Evolutionary conservation across 2,797 vertebrate species (phyloP).

Genomic region (Phyllotis vaccarum): DNA sequence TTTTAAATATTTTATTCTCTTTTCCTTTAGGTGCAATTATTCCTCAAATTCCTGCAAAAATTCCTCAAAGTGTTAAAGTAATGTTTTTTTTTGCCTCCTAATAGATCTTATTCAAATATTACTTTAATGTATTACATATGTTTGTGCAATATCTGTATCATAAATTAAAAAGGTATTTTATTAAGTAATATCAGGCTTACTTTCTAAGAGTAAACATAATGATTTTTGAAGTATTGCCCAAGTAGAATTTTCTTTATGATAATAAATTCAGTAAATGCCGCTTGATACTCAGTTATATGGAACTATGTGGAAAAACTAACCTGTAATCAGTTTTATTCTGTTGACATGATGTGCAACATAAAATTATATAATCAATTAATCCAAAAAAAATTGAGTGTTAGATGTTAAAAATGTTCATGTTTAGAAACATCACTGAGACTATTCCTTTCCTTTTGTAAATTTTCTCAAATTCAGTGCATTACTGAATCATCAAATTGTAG

Average conservation of each 20-base stretch:
- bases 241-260: constrained; percentile 45
- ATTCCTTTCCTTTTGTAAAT: neutral
- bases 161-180: neutral
- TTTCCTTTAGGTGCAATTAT: neutral
- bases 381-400: neutral
- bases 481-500: neutral
- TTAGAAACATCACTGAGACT: neutral
- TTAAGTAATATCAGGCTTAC: neutral
- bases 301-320: neutral
- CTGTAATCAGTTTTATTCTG: neutral
- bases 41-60: constrained; percentile 29
- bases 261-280: neutral
- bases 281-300: too few species aligned
- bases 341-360: neutral
- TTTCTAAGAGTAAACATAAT: neutral
- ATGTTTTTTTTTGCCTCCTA: neutral
- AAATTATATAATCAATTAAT: neutral
- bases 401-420: neutral
- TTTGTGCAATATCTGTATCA: neutral
- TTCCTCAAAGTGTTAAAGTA: neutral
- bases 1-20: neutral
- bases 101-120: constrained; percentile 11
- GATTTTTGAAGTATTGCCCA: constrained; percentile 3
- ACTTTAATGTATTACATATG: constrained; percentile 32
- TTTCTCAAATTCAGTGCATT: neutral